phyloP scores from a whole-genome alignment of 2,888 invertebrate species.

The Aspidiotus destructor region DNA sequence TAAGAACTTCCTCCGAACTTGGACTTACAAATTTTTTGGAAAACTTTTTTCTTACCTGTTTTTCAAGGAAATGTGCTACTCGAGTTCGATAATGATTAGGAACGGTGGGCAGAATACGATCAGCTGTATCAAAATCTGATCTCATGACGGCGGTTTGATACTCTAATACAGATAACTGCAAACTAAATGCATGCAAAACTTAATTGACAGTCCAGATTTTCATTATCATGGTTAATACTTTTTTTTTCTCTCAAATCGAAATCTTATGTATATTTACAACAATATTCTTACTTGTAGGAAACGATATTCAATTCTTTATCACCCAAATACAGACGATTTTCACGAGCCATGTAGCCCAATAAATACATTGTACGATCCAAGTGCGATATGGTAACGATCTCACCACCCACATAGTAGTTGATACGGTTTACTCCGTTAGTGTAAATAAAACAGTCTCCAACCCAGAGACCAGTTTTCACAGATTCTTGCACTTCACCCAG shows the following conservation, averaged over 20 bases:
- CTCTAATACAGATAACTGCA: slow-evolving; percentile 88
- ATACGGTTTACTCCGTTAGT: slow-evolving; percentile 94
- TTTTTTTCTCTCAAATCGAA: no score
- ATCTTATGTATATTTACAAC: no score
- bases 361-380: slow-evolving; percentile 95
- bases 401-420: slow-evolving; percentile 98
- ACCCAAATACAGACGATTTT: slow-evolving; percentile 88
- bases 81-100: slow-evolving; percentile 93
- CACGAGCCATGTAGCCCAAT: slow-evolving; percentile 89
- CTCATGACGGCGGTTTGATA: slow-evolving; percentile 99
- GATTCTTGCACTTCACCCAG: slow-evolving; percentile 79
- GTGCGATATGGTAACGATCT: slow-evolving; percentile 96
- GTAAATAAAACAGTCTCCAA: slow-evolving; percentile 99
- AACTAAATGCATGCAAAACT: slow-evolving; percentile 37
- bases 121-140: slow-evolving; percentile 89
- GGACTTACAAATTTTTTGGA: no score
- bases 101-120: slow-evolving; percentile 84
- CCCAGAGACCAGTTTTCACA: slow-evolving; percentile 92
- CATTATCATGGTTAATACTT: no score
- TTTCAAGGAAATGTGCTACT: slow-evolving; percentile 97
- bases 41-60: slow-evolving; percentile 55
- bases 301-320: slow-evolving; percentile 96
- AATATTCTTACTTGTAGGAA: slow-evolving; percentile 60
- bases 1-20: no score
- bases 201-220: background rate